Base-by-base conservation (phyloP, 2,797 vertebrate genomes). In the Protosalanx chinensis region DNA sequence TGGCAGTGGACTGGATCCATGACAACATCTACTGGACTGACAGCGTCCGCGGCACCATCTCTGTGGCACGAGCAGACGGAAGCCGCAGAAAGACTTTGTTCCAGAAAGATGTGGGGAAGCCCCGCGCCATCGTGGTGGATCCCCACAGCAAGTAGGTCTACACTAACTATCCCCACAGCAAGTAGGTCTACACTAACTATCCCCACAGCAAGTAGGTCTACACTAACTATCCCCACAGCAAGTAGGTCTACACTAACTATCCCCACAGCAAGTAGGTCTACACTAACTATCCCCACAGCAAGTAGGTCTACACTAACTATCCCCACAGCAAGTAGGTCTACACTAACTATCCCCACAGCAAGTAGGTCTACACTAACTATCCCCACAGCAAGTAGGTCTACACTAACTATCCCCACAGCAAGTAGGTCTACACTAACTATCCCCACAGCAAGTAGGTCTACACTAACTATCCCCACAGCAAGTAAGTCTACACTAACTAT, bases 1-100 rank as follows among this genome's bases (percentile, higher is more conserved):
- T 98, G 2, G 95, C 96, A 0, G 87, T 95, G 0, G 96, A 98
- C 79, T 98, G 96, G 96, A 80, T 98, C 81, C 95, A 98, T 1
- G 72, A 87, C 12, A 93, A 95, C 87, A 89, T 98, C 62, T 98
- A 98, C 87, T 98, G 96, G 96, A 97, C 96, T 0, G 96, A 98
- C 79, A 93, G 94, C 3, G n/a, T 90, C 5, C 89, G 85, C 20
- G 85, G 94, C 73, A 90, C 91, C 0, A 80, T 97, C 72, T 95
- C 95, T 0, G 94, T 98, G 78, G 92, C 91, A 0, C 92, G 93
- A 1, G 91, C 86, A 2, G 90, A 91, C 0, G 95, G 96, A 0
- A 33, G 78, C 58, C 93, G 86, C 61, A 92, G 94, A 41, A 96
- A 92, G 80, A 96, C 93, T 0, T 90, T 97, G 18, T 91, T 95